Evolutionary conservation across 2,113 vertebrate species (phyloP), one percentile per base, ranked within the genome.

Genomic region (Gymnarchus niloticus): DNA sequence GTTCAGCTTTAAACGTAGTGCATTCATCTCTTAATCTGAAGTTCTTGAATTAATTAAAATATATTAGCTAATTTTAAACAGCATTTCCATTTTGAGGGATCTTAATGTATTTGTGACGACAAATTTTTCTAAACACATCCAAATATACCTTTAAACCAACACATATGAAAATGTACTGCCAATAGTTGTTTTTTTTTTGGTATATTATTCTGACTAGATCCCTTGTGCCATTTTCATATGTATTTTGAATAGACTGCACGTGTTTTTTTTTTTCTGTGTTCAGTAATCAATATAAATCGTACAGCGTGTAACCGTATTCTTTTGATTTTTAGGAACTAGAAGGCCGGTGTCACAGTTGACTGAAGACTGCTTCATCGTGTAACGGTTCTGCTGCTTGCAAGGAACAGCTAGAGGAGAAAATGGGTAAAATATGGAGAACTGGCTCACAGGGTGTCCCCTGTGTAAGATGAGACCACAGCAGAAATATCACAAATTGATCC

Each of bases 401-500:
- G 46, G 44, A 81, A 51, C 33, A 56, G n/a, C 9, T 9, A 9
- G 28, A 33, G 81, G 25, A 54, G 65, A 37, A 52, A 37, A 54
- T 52, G 51, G 49, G 81, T 82, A 54, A 82, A 56, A 51, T 82
- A 54, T 54, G 81, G 81, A 82, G 81, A 82, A 82, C 52, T 51
- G 44, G 1, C 51, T 82, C n/a, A 51, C 81, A n/a, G 82, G 51
- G 82, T 33, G 56, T 56, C 56, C 82, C 82, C 52, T 25, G 82
- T 57, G 82, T 83, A 59, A 83, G 33, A 83, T 3, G 37, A 59
- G 12, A 56, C 81, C n/a, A 17, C 51, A 7, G 52, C 56, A 83
- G 82, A 83, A 56, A 59, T 83, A 83, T 46, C 82, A 83, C 33
- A 41, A 83, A 83, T 46, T 44, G 82, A 83, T 83, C 33, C 82